Base-by-base conservation (phyloP, 2,888 invertebrate genomes). In the Patella pellucida region DNA sequence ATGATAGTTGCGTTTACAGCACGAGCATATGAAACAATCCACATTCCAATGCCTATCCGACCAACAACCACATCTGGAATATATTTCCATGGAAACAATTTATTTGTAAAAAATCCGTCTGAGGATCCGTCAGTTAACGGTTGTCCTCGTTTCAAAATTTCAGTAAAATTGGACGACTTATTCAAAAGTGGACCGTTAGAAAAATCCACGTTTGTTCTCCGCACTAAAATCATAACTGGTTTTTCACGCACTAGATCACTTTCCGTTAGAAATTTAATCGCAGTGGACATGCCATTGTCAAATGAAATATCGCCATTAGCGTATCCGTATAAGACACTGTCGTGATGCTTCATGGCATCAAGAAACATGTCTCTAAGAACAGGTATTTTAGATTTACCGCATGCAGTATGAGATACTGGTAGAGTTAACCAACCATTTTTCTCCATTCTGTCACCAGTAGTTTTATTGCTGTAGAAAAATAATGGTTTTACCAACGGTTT, bases 61-160 rank as follows among this genome's bases (percentile, higher is more conserved):
- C 71, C 71, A 11, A 71, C 51, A 7, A 71, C 71, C 11, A 51
- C 31, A 52, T 71, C 71, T 11, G 71, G 71, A n/a, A 71, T 14
- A 51, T 71, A n/a, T 51, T 71, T 71, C 71, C 71, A 71, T n/a
- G 71, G 71, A 71, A 71, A 71, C 12, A 71, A 52, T 16, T 52
- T 51, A 15, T 71, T 71, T 7, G 71, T 71, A 52, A 71, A 52
- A 52, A 71, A 71, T 23, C 50, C 71, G 19, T 71, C 71, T 0
- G 71, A 71, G n/a, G 71, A 71, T 50, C 71, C 71, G 19, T 71
- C 71, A 23, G 15, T 71, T 50, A 71, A 52, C 15, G 71, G 50
- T 23, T 52, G 23, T 14, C 71, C 71, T n/a, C 19, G 14, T 11
- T 15, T 50, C 15, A n/a, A 52, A 16, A 71, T 51, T 16, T 71